These are phyloP conservation scores for Sarotherodon lohbergeri DNA, from an alignment of 2,113 vertebrate species.

Conservation along the genomic window DNA sequence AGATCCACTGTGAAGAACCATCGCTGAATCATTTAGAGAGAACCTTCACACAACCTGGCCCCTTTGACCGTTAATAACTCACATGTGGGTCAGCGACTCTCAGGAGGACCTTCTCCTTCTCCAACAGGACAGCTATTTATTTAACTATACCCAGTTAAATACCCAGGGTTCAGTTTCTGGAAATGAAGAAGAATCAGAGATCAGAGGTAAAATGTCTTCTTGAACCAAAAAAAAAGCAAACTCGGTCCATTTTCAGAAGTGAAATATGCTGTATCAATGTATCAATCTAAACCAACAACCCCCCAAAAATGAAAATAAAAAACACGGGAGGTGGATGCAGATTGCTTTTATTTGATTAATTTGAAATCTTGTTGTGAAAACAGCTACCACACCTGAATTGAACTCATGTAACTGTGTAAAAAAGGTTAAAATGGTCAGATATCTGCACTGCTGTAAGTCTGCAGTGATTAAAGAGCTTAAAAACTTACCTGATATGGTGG, in stretches of 20 bases:
- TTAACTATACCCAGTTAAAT: background rate
- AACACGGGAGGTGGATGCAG: background rate
- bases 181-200: background rate
- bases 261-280: background rate
- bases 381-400: background rate
- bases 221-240: background rate
- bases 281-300: background rate
- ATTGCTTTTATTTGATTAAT: background rate
- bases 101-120: background rate
- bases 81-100: background rate
- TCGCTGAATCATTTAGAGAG: background rate
- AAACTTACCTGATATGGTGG: background rate
- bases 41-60: background rate
- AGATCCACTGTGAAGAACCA: background rate
- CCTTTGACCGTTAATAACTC: background rate
- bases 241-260: background rate
- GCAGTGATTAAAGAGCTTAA: background rate
- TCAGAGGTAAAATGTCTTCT: background rate
- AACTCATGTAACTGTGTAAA: background rate
- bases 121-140: background rate
- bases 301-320: background rate
- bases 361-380: background rate
- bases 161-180: background rate
- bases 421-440: background rate
- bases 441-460: background rate